Evolutionary conservation across 2,113 vertebrate genomes (phyloP).

Genomic region (Xiphophorus couchianus): DNA sequence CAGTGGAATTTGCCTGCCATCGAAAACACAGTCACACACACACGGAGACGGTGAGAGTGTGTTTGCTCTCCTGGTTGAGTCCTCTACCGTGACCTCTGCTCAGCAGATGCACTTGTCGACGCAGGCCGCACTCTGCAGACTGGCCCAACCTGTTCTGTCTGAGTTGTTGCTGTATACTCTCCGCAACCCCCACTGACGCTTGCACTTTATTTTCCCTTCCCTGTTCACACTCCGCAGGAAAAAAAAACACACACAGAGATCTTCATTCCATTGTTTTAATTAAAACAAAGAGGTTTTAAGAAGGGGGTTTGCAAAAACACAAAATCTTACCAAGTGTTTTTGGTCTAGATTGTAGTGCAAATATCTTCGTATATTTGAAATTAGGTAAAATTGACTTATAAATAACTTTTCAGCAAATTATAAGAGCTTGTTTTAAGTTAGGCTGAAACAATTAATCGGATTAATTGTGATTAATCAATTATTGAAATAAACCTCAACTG

Average conservation of each 20-base stretch:
- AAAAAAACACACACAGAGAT: background rate
- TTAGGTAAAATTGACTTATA: too few relatives aligned
- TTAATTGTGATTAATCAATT: too few relatives aligned
- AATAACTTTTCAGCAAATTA: too few relatives aligned
- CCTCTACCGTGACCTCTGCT: constrained; percentile 72
- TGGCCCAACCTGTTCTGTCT: constrained; percentile 71
- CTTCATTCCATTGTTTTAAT: background rate
- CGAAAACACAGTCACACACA: constrained; percentile 40
- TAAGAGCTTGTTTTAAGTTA: too few relatives aligned
- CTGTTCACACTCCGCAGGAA: constrained; percentile 8
- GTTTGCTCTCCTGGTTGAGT: constrained; percentile 61
- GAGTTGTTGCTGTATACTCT: constrained; percentile 9
- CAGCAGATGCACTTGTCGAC: constrained; percentile 36
- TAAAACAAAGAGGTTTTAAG: background rate
- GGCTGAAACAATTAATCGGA: too few relatives aligned
- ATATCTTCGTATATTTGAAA: too few relatives aligned
- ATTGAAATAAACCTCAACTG: too few relatives aligned
- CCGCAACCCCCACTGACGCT: constrained; percentile 37
- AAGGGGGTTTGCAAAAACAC: too few relatives aligned
- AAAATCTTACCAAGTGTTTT: too few relatives aligned
- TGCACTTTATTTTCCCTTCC: constrained; percentile 22
- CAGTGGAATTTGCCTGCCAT: constrained; percentile 48
- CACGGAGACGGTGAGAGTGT: constrained; percentile 33
- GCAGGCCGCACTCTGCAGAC: constrained; percentile 50
- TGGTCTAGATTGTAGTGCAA: too few relatives aligned